These are phyloP conservation scores for Spilosoma lubricipeda DNA, from an alignment of 2,888 invertebrate species.

Conservation along the genomic window DNA sequence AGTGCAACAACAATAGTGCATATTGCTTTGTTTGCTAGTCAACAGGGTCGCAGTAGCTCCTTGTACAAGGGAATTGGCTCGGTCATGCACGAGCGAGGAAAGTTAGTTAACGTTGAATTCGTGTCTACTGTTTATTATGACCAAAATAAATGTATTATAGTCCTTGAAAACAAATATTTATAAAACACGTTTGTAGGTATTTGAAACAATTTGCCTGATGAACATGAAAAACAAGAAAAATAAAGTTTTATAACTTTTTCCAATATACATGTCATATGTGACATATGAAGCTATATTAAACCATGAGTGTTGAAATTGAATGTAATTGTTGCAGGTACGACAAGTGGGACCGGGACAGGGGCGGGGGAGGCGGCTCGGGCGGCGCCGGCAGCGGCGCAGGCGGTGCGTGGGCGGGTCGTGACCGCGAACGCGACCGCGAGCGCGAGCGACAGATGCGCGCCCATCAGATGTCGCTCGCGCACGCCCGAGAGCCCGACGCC, in stretches of 20 bases:
- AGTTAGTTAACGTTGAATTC: neutral
- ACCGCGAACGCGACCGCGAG: constrained; percentile 92
- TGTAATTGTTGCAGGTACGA: constrained; percentile 76
- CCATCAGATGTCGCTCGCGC: constrained; percentile 90
- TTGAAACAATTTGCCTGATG: neutral
- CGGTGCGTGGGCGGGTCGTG: constrained; percentile 76
- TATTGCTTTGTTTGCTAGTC: neutral
- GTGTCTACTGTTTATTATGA: neutral
- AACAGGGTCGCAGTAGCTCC: neutral
- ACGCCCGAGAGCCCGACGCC: constrained; percentile 86
- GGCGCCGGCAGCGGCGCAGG: constrained; percentile 54
- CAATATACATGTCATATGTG: neutral
- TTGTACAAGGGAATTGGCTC: neutral
- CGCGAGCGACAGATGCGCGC: constrained; percentile 92
- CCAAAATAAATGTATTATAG: neutral
- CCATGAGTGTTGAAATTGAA: neutral
- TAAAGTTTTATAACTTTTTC: too few species aligned
- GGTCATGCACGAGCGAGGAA: neutral
- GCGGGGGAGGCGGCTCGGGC: constrained; percentile 68
- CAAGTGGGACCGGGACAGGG: constrained; percentile 84
- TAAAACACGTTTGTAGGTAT: neutral
- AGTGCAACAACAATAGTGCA: neutral
- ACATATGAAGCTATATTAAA: neutral
- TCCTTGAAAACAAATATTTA: neutral
- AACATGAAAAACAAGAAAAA: neutral